Base-by-base conservation (phyloP, 2,888 invertebrate species). In the Lasioglossum malachurum region DNA sequence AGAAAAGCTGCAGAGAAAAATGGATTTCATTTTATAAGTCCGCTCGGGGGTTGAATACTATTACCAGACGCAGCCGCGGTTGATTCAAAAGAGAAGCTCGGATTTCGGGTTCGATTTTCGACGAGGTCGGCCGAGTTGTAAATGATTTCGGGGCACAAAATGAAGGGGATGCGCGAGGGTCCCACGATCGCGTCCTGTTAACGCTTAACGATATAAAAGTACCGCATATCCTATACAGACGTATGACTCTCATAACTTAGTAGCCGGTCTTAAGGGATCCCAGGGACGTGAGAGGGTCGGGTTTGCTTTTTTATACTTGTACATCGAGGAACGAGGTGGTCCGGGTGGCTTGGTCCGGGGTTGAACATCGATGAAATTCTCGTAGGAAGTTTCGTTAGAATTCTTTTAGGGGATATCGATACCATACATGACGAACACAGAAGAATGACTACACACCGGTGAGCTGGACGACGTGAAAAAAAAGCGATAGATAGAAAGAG, bases 171-270 rank as follows among this genome's bases (percentile, higher is more conserved):
- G 87, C 82, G 78, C 90, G 87, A 88, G 90, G 89, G 83, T 85
- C 88, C 87, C 85, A 78, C 78, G 86, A 89, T 87, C 88, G 90
- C 90, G 87, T 85, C 90, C 83, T 90, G 88, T 91, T 91, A 92
- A 92, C 91, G 92, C 93, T 93, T 93, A 67, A 90, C 89, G 88
- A 92, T 87, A 88, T 90, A 91, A 92, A 89, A 87, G 84, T 91
- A 92, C 91, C 91, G 93, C 93, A 93, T 93, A 93, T 93, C 91
- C 91, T 92, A 91, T 91, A 91, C 86, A 91, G 89, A 91, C 87
- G 92, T 92, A 92, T 91, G 86, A 91, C 87, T 91, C 91, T 92
- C 89, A 88, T 91, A 90, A 89, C 75, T 67, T 90, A 88, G 75
- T 84, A 80, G 82, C 82, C 80, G 75, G 69, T 77, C 69, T 74